phyloP scores from a whole-genome alignment of 2,113 vertebrate genomes.

The Canis aureus region DNA sequence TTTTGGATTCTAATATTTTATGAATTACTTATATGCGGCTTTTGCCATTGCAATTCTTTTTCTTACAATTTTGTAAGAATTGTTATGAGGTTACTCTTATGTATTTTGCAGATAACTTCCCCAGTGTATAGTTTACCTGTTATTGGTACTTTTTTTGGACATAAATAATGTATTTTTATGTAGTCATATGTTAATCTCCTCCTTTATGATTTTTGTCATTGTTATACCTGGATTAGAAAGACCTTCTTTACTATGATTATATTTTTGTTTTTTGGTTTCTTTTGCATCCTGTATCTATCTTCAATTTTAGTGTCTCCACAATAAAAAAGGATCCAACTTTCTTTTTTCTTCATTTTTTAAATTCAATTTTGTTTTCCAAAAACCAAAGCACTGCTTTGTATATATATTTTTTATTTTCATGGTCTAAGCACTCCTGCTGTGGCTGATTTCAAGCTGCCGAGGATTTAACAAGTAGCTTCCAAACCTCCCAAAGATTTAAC shows the following conservation, averaged over 20 bases:
- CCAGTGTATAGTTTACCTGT: not conserved
- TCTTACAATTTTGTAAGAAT: constrained; percentile 35
- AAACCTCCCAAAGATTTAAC: not conserved
- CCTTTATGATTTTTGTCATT: not conserved
- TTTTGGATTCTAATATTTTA: constrained; percentile 20
- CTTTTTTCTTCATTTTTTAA: not conserved
- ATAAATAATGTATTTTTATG: not conserved
- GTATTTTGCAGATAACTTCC: constrained; percentile 1
- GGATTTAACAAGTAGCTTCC: not conserved
- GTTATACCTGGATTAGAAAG: not conserved
- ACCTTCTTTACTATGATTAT: not conserved
- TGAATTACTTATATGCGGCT: not conserved
- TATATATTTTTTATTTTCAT: not conserved
- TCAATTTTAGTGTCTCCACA: not conserved
- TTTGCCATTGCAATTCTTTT: constrained; percentile 1
- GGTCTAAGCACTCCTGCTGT: not conserved
- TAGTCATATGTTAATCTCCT: not conserved
- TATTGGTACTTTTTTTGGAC: not conserved
- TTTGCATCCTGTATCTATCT: not conserved
- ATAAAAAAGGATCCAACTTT: not conserved
- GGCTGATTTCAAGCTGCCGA: not conserved
- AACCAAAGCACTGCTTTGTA: not conserved
- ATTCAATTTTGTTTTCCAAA: not conserved
- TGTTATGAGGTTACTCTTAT: not conserved
- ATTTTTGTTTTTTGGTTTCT: not conserved